A percentile compares a stretch with the other conserved stretches of the same genome.
These are phyloP conservation scores for Ranitomeya variabilis DNA, from an alignment of 2,113 vertebrate species.

Conservation along the genomic window DNA sequence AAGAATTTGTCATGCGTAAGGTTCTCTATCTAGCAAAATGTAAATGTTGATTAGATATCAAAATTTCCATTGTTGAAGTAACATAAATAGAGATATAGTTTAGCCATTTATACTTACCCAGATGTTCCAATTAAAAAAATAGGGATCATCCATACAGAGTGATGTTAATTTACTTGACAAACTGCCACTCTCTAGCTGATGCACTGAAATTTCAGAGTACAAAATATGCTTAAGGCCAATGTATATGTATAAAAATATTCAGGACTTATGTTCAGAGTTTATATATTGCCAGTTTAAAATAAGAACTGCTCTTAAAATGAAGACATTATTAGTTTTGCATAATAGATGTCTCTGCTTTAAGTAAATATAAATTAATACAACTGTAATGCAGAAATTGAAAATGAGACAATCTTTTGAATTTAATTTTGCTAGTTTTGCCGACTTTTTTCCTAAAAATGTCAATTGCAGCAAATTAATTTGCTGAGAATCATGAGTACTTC, in stretches of 20 bases:
- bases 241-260: constrained; percentile 26
- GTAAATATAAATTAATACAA: too few species aligned
- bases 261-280: constrained; percentile 35
- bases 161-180: constrained; percentile 51
- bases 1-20: neutral
- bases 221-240: constrained; percentile 43
- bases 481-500: too few species aligned
- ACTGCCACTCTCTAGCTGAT: constrained; percentile 49
- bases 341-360: neutral
- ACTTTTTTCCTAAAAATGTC: too few species aligned
- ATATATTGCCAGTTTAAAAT: constrained; percentile 5
- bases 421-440: too few species aligned
- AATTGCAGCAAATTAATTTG: too few species aligned
- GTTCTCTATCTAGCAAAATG: neutral
- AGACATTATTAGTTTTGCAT: neutral
- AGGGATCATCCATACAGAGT: constrained; percentile 37
- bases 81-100: constrained; percentile 26
- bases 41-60: neutral
- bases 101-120: constrained; percentile 16
- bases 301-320: neutral
- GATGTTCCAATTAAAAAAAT: constrained; percentile 53
- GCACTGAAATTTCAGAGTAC: constrained; percentile 46
- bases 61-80: neutral
- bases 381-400: too few species aligned
- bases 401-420: too few species aligned